Conservation (phyloP, 1,140 invertebrate genomes). For the Vanessa atalanta region DNA sequence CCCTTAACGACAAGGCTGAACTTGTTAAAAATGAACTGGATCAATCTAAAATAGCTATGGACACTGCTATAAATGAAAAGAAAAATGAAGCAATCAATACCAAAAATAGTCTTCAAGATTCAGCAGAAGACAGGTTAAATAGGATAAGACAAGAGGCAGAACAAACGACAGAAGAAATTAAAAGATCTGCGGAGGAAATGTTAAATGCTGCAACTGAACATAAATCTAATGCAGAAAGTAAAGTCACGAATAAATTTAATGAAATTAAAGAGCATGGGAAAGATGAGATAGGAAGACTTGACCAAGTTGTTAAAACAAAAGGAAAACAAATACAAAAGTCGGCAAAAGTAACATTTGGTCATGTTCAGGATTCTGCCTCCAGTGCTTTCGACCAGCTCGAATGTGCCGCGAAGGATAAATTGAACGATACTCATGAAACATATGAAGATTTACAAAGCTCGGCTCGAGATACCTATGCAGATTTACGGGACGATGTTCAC, state of each 20-base stretch:
- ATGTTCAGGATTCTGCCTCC: slow-evolving; percentile 69
- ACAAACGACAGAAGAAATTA: slow-evolving; percentile 68
- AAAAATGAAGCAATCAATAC: slow-evolving; percentile 51
- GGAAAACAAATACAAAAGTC: slow-evolving; percentile 55
- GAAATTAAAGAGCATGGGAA: slow-evolving; percentile 52
- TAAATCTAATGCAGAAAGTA: slow-evolving; percentile 52
- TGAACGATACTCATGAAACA: slow-evolving; percentile 56
- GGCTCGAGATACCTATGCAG: slow-evolving; percentile 67
- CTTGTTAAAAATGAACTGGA: slow-evolving; percentile 48
- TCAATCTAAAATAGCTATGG: slow-evolving; percentile 47
- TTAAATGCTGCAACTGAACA: slow-evolving; percentile 62
- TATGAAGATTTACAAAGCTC: slow-evolving; percentile 72
- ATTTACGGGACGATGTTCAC: slow-evolving; percentile 63
- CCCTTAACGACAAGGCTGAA: slow-evolving; percentile 45
- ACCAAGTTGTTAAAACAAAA: slow-evolving; percentile 51
- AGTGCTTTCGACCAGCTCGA: slow-evolving; percentile 72
- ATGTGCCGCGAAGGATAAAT: slow-evolving; percentile 70
- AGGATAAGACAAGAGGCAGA: slow-evolving; percentile 71
- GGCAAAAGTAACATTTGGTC: slow-evolving; percentile 60
- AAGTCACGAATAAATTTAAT: slow-evolving; percentile 48
- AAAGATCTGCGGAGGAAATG: slow-evolving; percentile 65
- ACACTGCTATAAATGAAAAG: slow-evolving; percentile 46
- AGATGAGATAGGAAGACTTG: slow-evolving; percentile 49
- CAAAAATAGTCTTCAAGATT: slow-evolving; percentile 50
- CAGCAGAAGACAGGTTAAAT: slow-evolving; percentile 59